Conservation (phyloP, 2,797 vertebrate species). For the Dendrocincla fuliginosa region DNA sequence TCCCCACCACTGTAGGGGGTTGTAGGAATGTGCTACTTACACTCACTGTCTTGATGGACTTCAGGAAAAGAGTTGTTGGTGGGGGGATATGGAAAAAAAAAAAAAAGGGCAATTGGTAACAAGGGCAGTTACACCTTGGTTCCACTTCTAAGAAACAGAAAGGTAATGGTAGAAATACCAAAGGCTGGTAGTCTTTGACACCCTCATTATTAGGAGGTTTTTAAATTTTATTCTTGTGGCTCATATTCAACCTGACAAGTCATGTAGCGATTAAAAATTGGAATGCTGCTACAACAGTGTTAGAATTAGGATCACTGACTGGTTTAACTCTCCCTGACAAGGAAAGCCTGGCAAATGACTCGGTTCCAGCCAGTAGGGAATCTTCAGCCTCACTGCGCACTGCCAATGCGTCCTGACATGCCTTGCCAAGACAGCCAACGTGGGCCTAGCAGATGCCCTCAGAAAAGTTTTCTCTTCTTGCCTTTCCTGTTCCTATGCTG, state of each 20-base stretch:
- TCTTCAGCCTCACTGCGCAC: conserved; percentile 91
- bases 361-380: conserved; percentile 88
- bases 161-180: neutral
- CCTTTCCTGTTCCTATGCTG: neutral
- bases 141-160: conserved; percentile 22
- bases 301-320: conserved; percentile 93
- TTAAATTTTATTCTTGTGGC: conserved; percentile 85
- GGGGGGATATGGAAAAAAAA: neutral
- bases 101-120: neutral
- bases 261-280: conserved; percentile 96
- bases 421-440: conserved; percentile 71
- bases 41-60: neutral
- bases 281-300: conserved; percentile 96
- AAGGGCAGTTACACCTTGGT: neutral
- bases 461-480: conserved; percentile 50
- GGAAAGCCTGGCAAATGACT: conserved; percentile 92
- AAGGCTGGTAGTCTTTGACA: conserved; percentile 32
- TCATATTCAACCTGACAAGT: conserved; percentile 95
- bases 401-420: conserved; percentile 86
- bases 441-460: conserved; percentile 75
- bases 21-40: neutral
- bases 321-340: conserved; percentile 92
- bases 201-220: conserved; percentile 77
- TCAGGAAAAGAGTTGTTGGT: neutral
- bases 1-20: neutral